Base-by-base conservation (phyloP, 2,888 invertebrate species). In the Fissipunctia ypsillon region DNA sequence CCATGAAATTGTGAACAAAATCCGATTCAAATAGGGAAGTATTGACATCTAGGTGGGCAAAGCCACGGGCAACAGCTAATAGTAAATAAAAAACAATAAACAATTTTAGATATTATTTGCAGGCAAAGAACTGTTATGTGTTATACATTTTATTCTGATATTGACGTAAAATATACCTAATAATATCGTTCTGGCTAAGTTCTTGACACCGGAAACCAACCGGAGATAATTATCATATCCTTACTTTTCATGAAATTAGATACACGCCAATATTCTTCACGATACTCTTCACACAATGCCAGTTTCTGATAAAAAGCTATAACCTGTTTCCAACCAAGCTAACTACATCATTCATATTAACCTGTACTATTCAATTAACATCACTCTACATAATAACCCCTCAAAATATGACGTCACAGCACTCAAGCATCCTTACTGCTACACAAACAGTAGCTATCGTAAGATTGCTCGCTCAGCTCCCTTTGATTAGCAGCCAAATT, bases 401-500 rank as follows among this genome's bases (percentile, higher is more conserved):
- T 45, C 19, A 68, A 70, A 84, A 54, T 68, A 75, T 65, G 81
- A 75, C 70, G 81, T 80, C 81, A 75, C 66, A 54, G 3, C 16
- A n/a, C 38, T 35, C 57, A 73, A 70, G 69, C 41, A 19, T 50
- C 28, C 64, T 64, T 59, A 38, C 14, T n/a, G 75, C 64, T 56
- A 69, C 65, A 69, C 77, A 86, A 80, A 84, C 81, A 85, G 60
- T 54, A 69, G 79, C 63, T 87, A 87, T 87, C 87, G 78, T 63
- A 75, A 78, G 77, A 87, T 87, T 84, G 87, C 88, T 56, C 64
- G 77, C 84, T 90, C 91, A 90, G 90, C 90, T 79, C 75, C 83
- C 86, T 87, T 87, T 90, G 90, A 91, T 91, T 90, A 90, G 89
- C 81, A 83, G 82, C 83, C 85, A 83, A 91, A 90, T 89, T 85